Evolutionary conservation across 2,888 invertebrate genomes (phyloP), one percentile per base, ranked within the genome.

Genomic region (Seladonia tumulorum): DNA sequence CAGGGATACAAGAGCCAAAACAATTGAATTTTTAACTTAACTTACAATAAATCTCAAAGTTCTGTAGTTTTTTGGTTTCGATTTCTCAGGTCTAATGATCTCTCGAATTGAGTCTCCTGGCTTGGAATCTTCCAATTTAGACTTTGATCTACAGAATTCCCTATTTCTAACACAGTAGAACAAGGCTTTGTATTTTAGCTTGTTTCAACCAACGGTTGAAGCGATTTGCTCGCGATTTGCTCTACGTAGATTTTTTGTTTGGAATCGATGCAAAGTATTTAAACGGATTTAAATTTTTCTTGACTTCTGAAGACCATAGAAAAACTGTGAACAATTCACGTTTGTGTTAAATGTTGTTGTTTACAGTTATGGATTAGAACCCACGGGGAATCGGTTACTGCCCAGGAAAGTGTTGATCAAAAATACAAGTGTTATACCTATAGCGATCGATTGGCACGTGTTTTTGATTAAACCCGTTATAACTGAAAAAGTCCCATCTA

Each of bases 371-470:
- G 94, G 93, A 39, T 78, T 70, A 18, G 42, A 91, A 29, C 70
- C 90, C 0, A 87, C 86, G 66, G 89, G 91, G 63, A 84, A 83
- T 2, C 85, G 89, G 18, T 72, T 84, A 8, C 60, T 86, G 12
- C 74, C 53, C 2, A 88, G 94, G 83, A 92, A 83, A 76, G 73
- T 95, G 22, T 87, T 90, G 73, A 49, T 95, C 10, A 91, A 86
- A 73, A 95, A 95, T 86, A 92, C 89, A 3, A 93, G 93, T 79
- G 76, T 81, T 1, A 73, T 94, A 49, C 93, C 94, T 5, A 47
- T 95, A 57, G 85, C 80, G 49, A 83, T 95, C 29, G 84, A 92
- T 16, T 95, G 95, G 94, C 92, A 94, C 79, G 86, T 91, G 53
- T 94, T 93, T 81, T 49, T 92, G 70, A 86, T 90, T 0, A 73